Evolutionary conservation across 1,140 invertebrate species (phyloP), one percentile per base, ranked within the genome.

Genomic region (Panagrolaimus sp.): DNA sequence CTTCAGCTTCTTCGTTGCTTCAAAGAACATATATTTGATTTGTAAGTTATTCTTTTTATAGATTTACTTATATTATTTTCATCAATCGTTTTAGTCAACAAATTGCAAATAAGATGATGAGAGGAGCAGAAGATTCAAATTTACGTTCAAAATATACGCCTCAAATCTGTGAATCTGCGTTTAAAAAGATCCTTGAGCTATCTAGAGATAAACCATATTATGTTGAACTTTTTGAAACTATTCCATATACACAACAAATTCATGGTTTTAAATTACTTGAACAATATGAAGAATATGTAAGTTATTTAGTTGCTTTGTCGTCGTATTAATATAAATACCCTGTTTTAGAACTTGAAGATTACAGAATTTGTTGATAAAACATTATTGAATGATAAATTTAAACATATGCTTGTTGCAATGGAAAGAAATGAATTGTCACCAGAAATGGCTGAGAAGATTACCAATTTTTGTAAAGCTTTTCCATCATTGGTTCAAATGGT

Each of bases 271-370:
- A 27, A 27, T 20, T 57, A 16, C 27, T 25, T 16, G 27, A 57
- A 27, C 51, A 57, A 20, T 57, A 57, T 57, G 51, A 57, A 8
- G 20, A 57, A n/a, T 57, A 57, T 25, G 51, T 57, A 25, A n/a
- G 51, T 57, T 57, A n/a, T n/a, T n/a, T n/a, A n/a, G n/a, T n/a
- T n/a, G n/a, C n/a, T n/a, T n/a, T n/a, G n/a, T n/a, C n/a, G n/a
- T n/a, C n/a, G n/a, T n/a, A n/a, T 11, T 2, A 25, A n/a, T n/a
- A 1, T 8, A 1, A 57, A 13, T 8, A n/a, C 20, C n/a, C n/a
- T n/a, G n/a, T 9, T 57, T 16, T 57, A 9, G 1, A 11, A 13
- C 27, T n/a, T n/a, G n/a, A n/a, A n/a, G 31, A 38, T 57, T 13
- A 16, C 51, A 5, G 11, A 5, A n/a, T 57, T 57, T 57, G 20